Conservation (phyloP, 1,140 invertebrate genomes). For the Cyrtorhinus lividipennis region DNA sequence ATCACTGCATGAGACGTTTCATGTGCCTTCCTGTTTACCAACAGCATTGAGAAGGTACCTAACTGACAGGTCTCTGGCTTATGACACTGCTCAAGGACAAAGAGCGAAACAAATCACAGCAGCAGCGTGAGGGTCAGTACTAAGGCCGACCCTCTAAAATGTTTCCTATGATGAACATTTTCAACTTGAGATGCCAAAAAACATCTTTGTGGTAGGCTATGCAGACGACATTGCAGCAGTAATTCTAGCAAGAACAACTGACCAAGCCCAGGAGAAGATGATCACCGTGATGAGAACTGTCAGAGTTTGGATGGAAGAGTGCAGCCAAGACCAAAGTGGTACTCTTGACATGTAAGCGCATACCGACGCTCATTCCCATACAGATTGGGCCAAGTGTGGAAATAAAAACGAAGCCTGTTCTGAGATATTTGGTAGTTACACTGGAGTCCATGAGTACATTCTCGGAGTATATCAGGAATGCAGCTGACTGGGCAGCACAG, state of each 20-base stretch:
- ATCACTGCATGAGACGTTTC: too few relatives aligned
- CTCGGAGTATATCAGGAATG: too few relatives aligned
- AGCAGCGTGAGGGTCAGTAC: neutral
- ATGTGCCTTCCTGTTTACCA: too few relatives aligned
- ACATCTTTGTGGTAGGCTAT: neutral
- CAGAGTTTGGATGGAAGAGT: neutral
- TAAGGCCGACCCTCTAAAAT: neutral
- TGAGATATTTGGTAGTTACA: too few relatives aligned
- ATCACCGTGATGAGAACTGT: neutral
- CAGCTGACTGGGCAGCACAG: too few relatives aligned
- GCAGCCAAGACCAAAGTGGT: neutral
- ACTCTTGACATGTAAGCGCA: neutral
- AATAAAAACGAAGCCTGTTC: too few relatives aligned
- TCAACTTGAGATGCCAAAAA: neutral
- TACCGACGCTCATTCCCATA: too few relatives aligned
- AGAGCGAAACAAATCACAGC: neutral
- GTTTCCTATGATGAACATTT: neutral
- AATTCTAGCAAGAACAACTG: neutral
- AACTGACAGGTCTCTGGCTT: neutral
- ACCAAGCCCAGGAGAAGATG: neutral
- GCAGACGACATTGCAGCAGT: neutral
- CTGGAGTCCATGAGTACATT: too few relatives aligned
- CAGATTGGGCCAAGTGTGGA: too few relatives aligned
- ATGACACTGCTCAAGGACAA: neutral
- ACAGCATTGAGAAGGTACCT: too few relatives aligned